Conservation (phyloP, 2,113 vertebrate genomes). For the Vimba vimba region DNA sequence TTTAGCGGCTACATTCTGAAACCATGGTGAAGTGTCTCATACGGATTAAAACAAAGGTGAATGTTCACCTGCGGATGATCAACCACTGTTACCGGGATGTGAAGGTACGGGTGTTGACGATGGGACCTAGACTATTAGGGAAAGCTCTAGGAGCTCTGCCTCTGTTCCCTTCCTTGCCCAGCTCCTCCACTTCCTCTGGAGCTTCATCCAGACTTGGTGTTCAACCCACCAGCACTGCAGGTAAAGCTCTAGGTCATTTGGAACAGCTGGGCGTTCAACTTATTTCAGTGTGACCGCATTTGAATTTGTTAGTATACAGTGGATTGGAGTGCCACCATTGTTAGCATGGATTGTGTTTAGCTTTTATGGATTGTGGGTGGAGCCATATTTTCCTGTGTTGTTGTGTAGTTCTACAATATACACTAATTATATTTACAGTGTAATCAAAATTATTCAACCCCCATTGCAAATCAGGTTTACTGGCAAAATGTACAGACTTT, state of each 20-base stretch:
- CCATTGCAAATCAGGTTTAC: too few species aligned
- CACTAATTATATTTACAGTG: not conserved
- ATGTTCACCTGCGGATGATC: constrained; percentile 86
- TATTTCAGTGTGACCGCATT: not conserved
- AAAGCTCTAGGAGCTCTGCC: constrained; percentile 79
- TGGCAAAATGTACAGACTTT: too few species aligned
- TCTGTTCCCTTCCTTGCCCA: constrained; percentile 64
- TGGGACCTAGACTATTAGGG: constrained; percentile 85
- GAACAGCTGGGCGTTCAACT: not conserved
- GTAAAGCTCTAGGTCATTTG: constrained; percentile 33
- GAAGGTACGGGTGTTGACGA: constrained; percentile 82
- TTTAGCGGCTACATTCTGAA: constrained; percentile 21
- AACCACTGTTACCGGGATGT: constrained; percentile 91
- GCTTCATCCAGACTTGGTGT: constrained; percentile 57
- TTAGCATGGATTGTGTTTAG: not conserved
- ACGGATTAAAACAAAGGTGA: constrained; percentile 88
- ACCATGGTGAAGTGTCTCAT: constrained; percentile 93
- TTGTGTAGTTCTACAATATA: not conserved
- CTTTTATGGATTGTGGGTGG: not conserved
- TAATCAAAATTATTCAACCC: too few species aligned
- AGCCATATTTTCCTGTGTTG: not conserved
- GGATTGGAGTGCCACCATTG: not conserved
- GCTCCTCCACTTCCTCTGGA: constrained; percentile 48
- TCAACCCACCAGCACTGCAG: constrained; percentile 35
- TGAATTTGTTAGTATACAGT: not conserved